Conservation (phyloP, 2,113 vertebrate species). For the Pseudois nayaur region DNA sequence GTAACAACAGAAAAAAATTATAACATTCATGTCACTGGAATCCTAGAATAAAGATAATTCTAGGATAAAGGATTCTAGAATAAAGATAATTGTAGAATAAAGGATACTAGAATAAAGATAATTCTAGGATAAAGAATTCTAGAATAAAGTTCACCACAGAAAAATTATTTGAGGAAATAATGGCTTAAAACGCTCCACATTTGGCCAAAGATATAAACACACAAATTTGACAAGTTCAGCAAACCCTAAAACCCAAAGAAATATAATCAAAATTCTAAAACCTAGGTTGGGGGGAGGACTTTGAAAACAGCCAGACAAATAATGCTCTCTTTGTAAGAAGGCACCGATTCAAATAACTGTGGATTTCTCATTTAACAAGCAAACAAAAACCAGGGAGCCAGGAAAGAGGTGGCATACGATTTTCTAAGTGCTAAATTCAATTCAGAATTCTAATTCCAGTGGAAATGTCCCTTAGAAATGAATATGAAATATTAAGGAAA, state of each 20-base stretch:
- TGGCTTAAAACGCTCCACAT: neutral
- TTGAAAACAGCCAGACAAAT: neutral
- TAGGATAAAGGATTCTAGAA: neutral
- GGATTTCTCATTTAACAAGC: neutral
- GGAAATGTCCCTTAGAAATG: neutral
- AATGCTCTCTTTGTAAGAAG: neutral
- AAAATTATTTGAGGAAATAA: neutral
- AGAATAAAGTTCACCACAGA: neutral
- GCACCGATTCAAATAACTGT: neutral
- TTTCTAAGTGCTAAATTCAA: neutral
- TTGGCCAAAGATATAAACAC: neutral
- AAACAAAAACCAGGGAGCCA: neutral
- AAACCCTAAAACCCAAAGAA: neutral
- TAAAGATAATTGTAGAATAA: neutral
- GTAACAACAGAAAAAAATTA: neutral
- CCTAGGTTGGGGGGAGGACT: rapidly evolving
- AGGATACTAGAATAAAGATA: neutral
- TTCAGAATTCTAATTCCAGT: neutral
- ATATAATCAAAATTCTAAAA: neutral
- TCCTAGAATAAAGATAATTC: neutral
- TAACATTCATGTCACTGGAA: neutral
- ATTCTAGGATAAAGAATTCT: neutral
- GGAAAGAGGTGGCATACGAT: rapidly evolving
- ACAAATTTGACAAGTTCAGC: neutral
- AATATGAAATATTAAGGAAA: neutral